phyloP scores from a whole-genome alignment of 2,797 vertebrate genomes.

The Todus mexicanus region DNA sequence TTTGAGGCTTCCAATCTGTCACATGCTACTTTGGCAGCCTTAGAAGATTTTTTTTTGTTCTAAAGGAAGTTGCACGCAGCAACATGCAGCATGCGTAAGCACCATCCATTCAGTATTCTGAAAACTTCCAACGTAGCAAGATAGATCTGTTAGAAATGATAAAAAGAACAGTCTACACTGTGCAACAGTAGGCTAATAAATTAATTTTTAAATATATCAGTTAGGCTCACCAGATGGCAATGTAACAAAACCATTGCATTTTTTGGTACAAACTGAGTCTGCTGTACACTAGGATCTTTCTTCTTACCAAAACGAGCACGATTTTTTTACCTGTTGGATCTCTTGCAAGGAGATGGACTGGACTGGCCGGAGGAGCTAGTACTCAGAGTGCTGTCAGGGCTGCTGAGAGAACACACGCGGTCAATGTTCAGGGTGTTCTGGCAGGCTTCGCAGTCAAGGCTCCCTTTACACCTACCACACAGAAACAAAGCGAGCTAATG shows the following conservation, averaged over 20 bases:
- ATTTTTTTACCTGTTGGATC: conserved; percentile 88
- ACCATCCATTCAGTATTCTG: background rate
- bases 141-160: background rate
- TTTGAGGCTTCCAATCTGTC: background rate
- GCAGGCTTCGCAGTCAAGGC: conserved; percentile 93
- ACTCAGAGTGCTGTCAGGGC: conserved; percentile 95
- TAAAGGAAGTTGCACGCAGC: background rate
- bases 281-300: background rate
- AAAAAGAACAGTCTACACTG: background rate
- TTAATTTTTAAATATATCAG: background rate
- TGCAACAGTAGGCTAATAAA: background rate
- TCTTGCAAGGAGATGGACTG: conserved; percentile 92
- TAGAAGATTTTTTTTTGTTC: background rate
- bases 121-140: background rate
- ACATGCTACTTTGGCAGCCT: background rate
- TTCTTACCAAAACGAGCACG: background rate
- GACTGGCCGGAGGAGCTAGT: conserved; percentile 93
- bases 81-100: background rate
- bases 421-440: conserved; percentile 95
- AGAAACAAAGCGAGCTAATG: background rate
- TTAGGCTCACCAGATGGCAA: background rate
- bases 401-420: conserved; percentile 94
- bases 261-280: background rate
- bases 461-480: conserved; percentile 88
- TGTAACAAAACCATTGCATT: background rate